phyloP scores from a whole-genome alignment of 2,113 vertebrate species.

The Brienomyrus brachyistius region DNA sequence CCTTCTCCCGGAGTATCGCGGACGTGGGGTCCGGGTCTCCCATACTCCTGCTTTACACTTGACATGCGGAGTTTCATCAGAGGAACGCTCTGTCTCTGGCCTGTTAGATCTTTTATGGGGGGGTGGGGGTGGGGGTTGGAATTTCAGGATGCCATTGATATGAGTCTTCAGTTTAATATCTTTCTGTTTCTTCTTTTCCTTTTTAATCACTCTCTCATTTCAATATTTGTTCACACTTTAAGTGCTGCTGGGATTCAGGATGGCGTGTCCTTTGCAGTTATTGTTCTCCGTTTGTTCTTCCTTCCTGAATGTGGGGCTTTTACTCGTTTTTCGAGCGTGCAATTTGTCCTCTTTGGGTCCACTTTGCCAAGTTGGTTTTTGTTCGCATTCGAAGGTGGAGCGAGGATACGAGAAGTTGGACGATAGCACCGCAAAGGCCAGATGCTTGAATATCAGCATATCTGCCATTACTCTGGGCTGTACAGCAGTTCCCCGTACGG shows the following conservation, averaged over 20 bases:
- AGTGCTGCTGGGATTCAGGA: neutral
- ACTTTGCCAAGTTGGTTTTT: neutral
- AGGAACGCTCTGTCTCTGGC: neutral
- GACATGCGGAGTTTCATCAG: neutral
- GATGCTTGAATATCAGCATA: neutral
- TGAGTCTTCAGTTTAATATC: neutral
- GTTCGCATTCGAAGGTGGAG: neutral
- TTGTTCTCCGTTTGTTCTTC: conserved; percentile 13
- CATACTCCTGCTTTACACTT: neutral
- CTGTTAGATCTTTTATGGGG: neutral
- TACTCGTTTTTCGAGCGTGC: conserved; percentile 1
- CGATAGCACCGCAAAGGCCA: neutral
- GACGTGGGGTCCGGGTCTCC: too few species aligned
- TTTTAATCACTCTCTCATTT: neutral
- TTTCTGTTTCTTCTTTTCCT: neutral
- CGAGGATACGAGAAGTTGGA: neutral
- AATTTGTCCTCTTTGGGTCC: neutral
- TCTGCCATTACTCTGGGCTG: neutral
- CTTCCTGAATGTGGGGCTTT: neutral
- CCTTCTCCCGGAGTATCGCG: neutral
- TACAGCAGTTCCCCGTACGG: neutral
- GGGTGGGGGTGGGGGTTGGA: neutral
- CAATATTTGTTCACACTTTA: neutral
- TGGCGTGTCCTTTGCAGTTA: neutral
- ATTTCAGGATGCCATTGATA: neutral